Percentiles rank a stretch among this genome's conserved stretches.
These are phyloP conservation scores for Glossosoma conforme DNA, from an alignment of 1,140 invertebrate genomes.

Conservation along the genomic window DNA sequence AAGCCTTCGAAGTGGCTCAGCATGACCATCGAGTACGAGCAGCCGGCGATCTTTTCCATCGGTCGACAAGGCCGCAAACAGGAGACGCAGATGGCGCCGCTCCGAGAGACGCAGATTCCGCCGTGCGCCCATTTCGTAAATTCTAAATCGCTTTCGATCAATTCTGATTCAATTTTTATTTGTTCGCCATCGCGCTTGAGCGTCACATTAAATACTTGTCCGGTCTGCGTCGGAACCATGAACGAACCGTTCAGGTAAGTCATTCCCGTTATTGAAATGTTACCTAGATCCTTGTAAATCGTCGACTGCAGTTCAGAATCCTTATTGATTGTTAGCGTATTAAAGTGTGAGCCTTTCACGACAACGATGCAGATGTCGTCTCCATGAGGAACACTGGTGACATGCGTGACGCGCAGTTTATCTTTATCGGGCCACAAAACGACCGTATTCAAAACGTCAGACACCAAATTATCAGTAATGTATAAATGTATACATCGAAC, in stretches of 20 bases:
- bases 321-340: background rate
- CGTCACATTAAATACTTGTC: background rate
- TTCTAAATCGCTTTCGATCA: background rate
- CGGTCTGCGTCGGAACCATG: conserved; percentile 4
- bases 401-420: conserved; percentile 3
- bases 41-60: background rate
- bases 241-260: conserved; percentile 3
- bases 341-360: conserved; percentile 9
- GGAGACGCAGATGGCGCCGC: conserved; percentile 8
- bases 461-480: background rate
- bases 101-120: conserved; percentile 9
- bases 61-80: conserved; percentile 6
- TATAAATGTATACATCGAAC: conserved; percentile 1
- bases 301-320: background rate
- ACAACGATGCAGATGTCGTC: conserved; percentile 3
- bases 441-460: background rate
- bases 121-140: conserved; percentile 5
- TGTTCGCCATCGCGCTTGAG: background rate
- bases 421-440: conserved; percentile 10
- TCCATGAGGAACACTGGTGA: background rate
- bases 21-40: background rate
- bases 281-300: background rate
- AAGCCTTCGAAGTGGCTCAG: background rate
- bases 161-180: background rate
- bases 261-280: conserved; percentile 8